phyloP scores from a whole-genome alignment of 2,113 vertebrate genomes.

The Carlito syrichta region DNA sequence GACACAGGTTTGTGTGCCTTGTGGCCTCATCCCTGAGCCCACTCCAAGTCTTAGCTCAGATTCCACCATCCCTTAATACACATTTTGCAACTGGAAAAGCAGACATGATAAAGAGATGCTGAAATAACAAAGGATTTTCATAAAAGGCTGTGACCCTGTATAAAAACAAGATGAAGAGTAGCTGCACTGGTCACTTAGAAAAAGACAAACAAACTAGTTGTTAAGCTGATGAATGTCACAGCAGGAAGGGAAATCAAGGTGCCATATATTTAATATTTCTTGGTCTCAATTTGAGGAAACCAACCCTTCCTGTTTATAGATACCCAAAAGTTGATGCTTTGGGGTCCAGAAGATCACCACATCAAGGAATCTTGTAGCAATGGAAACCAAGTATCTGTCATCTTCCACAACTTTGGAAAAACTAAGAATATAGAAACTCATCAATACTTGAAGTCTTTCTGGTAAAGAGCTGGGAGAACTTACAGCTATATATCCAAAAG shows the following conservation, averaged over 20 bases:
- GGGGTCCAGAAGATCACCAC: not conserved
- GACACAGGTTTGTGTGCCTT: accelerated
- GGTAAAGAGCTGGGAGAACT: not conserved
- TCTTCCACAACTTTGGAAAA: not conserved
- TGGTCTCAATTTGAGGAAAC: not conserved
- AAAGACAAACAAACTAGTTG: not conserved
- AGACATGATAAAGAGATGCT: not conserved
- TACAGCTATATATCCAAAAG: too few species aligned
- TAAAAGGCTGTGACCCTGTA: not conserved
- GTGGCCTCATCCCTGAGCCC: not conserved
- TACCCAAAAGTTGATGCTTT: not conserved
- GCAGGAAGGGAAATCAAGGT: not conserved
- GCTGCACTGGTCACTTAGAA: not conserved
- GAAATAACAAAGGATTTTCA: not conserved
- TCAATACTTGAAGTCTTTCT: not conserved
- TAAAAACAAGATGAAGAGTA: not conserved
- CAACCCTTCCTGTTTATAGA: not conserved
- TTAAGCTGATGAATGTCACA: not conserved
- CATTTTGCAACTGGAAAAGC: not conserved
- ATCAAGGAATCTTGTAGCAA: not conserved
- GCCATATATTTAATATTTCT: not conserved
- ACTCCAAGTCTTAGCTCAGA: not conserved
- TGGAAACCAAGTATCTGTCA: not conserved
- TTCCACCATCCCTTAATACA: not conserved
- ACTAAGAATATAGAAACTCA: not conserved